Percentiles rank a stretch among this genome's conserved stretches.
Conservation (phyloP, 2,888 invertebrate genomes). For the Drosophila multiciliata region DNA sequence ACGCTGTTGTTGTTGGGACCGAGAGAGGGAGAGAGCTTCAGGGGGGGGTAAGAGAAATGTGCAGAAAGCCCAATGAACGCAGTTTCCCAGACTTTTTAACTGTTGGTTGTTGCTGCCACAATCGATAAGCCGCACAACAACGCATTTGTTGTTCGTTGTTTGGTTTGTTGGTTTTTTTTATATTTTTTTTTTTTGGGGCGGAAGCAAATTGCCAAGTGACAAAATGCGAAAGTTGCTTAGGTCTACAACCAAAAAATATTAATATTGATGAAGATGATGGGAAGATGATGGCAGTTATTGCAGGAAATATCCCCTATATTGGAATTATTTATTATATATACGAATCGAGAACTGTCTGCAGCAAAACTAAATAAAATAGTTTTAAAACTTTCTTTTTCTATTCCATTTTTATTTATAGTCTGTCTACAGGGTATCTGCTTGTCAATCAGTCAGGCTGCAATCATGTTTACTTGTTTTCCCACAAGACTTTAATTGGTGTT, state of each 20-base stretch:
- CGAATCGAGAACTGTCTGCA: not conserved
- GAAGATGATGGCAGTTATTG: not conserved
- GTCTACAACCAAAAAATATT: conserved; percentile 15
- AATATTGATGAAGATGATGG: not conserved
- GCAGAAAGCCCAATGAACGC: conserved; percentile 44
- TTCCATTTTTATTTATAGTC: not conserved
- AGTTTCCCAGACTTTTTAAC: conserved; percentile 58
- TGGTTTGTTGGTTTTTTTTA: conserved; percentile 3
- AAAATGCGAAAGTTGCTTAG: conserved; percentile 39
- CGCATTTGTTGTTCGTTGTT: conserved; percentile 39
- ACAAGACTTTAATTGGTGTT: conserved; percentile 58
- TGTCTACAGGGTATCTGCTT: conserved; percentile 6
- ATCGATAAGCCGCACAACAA: conserved; percentile 51
- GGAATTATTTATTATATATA: not conserved
- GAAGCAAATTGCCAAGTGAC: conserved; percentile 58
- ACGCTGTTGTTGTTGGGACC: conserved; percentile 12
- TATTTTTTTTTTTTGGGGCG: conserved; percentile 30
- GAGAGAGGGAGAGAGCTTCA: not conserved
- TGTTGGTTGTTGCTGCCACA: conserved; percentile 28
- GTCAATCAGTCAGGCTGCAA: not conserved
- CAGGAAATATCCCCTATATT: not conserved
- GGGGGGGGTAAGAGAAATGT: conserved; percentile 27
- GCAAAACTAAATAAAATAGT: not conserved
- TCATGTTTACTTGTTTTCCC: conserved; percentile 39
- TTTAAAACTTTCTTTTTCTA: not conserved